Evolutionary conservation across 2,888 invertebrate genomes (phyloP).

Genomic region (Trachelus iudaicus): DNA sequence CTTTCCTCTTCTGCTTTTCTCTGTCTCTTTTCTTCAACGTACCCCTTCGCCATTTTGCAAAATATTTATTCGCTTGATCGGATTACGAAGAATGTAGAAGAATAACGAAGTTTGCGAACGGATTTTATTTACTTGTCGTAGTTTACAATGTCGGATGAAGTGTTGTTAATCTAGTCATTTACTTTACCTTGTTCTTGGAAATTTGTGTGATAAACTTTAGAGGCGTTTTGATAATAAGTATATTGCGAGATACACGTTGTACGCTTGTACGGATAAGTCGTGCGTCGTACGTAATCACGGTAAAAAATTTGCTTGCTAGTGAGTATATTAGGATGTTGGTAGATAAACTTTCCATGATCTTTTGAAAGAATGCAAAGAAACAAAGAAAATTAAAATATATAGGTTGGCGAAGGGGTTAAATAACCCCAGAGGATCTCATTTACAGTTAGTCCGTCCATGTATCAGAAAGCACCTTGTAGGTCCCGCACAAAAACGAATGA

Average conservation of each 20-base stretch:
- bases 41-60: background rate
- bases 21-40: background rate
- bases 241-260: background rate
- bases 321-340: background rate
- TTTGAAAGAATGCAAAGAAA: background rate
- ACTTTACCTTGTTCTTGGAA: background rate
- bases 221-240: background rate
- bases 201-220: background rate
- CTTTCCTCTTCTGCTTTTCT: background rate
- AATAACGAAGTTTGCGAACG: background rate
- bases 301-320: background rate
- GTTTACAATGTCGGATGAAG: background rate
- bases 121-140: background rate
- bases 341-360: background rate
- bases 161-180: background rate
- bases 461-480: background rate
- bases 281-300: background rate
- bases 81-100: background rate
- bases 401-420: background rate
- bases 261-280: background rate
- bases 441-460: background rate
- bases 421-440: background rate
- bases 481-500: conserved; percentile 9
- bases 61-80: background rate
- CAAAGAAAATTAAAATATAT: conserved; percentile 3